Percentiles rank a stretch among this genome's conserved stretches.
These are phyloP conservation scores for Lumbricus terrestris DNA, from an alignment of 2,888 invertebrate genomes.

Conservation along the genomic window DNA sequence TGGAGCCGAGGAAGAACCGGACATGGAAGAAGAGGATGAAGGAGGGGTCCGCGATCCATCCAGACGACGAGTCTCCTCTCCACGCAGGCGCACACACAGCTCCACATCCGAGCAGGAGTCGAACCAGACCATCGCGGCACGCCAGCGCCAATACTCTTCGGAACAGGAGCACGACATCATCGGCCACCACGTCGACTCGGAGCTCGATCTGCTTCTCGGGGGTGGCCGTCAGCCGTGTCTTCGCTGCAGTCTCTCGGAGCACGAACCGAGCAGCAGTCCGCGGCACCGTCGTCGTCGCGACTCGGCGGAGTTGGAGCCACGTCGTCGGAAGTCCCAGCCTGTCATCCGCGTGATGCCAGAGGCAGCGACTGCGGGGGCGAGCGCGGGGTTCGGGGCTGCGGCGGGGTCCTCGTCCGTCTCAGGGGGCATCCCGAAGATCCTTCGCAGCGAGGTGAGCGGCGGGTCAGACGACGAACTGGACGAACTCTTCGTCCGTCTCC, in stretches of 20 bases:
- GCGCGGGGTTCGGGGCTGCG: neutral
- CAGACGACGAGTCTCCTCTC: neutral
- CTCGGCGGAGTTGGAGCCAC: neutral
- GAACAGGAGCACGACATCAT: constrained; percentile 4
- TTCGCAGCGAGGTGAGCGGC: neutral
- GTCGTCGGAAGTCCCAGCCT: neutral
- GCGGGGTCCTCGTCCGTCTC: neutral
- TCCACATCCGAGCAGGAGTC: neutral
- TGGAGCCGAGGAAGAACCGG: neutral
- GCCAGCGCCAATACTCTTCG: neutral
- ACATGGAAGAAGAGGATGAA: neutral
- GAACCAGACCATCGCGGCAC: neutral
- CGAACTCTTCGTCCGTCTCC: neutral
- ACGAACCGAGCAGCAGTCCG: neutral
- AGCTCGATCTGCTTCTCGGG: neutral
- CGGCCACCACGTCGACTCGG: neutral
- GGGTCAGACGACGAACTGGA: neutral
- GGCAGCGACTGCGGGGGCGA: neutral
- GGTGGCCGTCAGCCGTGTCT: neutral
- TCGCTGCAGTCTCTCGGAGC: neutral
- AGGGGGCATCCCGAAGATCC: neutral
- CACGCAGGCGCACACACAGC: neutral
- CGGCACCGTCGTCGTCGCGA: neutral
- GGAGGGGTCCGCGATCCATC: neutral
- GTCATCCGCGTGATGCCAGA: neutral